Conservation (phyloP, 2,113 vertebrate genomes). For the Hystrix brachyura region DNA sequence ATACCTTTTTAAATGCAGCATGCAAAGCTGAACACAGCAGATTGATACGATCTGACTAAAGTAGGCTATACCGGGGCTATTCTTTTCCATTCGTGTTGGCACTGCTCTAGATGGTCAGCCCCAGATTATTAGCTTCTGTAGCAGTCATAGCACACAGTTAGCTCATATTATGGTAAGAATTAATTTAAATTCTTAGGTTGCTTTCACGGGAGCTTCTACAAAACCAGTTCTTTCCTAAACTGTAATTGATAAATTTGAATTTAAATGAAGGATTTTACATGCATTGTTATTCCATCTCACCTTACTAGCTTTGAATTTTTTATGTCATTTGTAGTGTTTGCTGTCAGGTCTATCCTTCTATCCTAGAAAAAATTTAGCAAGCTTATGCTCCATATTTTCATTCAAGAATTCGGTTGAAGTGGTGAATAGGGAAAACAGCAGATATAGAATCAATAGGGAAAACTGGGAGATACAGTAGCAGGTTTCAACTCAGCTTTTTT, state of each 20-base stretch:
- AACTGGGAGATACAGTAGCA: neutral
- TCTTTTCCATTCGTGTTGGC: neutral
- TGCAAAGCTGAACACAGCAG: neutral
- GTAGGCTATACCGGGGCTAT: neutral
- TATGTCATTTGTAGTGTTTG: neutral
- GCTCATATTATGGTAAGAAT: slow-evolving; percentile 22
- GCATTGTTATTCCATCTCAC: neutral
- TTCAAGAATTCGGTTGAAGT: neutral
- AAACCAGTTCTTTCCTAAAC: neutral
- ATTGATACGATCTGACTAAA: neutral
- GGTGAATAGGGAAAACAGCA: neutral
- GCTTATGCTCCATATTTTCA: neutral
- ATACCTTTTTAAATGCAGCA: neutral
- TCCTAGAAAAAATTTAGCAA: neutral
- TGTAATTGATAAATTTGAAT: slow-evolving; percentile 30
- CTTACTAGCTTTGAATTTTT: slow-evolving; percentile 1
- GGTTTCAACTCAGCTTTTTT: neutral
- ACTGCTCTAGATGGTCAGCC: neutral
- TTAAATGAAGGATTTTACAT: slow-evolving; percentile 6
- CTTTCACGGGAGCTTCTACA: neutral
- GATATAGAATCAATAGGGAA: neutral
- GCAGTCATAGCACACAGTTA: neutral
- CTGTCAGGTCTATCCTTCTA: neutral
- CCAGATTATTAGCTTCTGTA: neutral
- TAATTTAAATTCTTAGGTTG: neutral